A percentile compares a stretch with the other conserved stretches of the same genome.
Conservation (phyloP, 1,140 invertebrate species). For the Bilobella aurantiaca region DNA sequence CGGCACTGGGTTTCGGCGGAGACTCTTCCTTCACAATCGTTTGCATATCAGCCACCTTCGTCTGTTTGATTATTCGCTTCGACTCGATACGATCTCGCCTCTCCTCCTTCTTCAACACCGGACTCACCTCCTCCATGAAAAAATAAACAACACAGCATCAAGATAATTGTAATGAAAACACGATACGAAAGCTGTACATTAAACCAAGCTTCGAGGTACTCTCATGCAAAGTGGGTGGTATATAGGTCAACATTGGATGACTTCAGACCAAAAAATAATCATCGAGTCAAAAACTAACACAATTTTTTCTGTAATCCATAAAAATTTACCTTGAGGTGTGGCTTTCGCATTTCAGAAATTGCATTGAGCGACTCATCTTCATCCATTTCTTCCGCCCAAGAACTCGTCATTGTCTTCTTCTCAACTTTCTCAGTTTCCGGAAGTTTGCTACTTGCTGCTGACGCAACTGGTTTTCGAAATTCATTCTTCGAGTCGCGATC, state of each 20-base stretch:
- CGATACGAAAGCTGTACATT: too few relatives aligned
- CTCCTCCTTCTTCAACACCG: constrained; percentile 13
- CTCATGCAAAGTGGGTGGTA: too few relatives aligned
- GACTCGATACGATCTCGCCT: not conserved
- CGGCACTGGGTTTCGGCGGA: not conserved
- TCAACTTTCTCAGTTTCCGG: not conserved
- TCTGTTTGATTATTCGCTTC: not conserved
- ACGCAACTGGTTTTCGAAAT: not conserved
- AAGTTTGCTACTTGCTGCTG: too few relatives aligned
- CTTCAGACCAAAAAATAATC: too few relatives aligned
- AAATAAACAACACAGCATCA: not conserved
- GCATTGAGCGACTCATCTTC: constrained; percentile 22
- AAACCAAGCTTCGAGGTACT: too few relatives aligned
- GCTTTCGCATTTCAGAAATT: not conserved
- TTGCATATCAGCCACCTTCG: not conserved
- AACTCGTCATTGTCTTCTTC: constrained; percentile 6
- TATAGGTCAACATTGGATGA: too few relatives aligned
- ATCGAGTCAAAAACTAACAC: too few relatives aligned
- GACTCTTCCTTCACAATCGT: not conserved
- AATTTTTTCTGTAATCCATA: not conserved
- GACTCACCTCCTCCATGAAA: constrained; percentile 10
- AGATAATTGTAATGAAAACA: not conserved
- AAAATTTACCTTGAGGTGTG: not conserved
- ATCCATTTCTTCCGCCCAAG: constrained; percentile 33
- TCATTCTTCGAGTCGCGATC: not conserved